A percentile compares a stretch with the other conserved stretches of the same genome.
phyloP scores from a whole-genome alignment of 1,140 invertebrate species.

The Tetramorium simillimum region DNA sequence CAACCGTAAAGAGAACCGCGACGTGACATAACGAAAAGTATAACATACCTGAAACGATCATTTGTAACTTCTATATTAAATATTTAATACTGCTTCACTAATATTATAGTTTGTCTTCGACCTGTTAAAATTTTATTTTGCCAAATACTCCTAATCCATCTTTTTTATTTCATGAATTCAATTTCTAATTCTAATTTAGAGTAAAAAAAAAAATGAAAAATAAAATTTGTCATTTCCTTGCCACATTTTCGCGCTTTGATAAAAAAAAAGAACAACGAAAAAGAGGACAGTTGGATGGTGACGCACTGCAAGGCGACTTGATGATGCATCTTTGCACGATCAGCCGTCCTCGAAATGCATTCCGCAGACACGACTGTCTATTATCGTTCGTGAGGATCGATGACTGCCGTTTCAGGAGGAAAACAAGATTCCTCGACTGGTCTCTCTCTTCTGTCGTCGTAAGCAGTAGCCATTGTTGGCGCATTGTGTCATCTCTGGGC shows the following conservation, averaged over 20 bases:
- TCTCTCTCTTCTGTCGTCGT: constrained; percentile 1
- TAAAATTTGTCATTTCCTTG: not conserved
- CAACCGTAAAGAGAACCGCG: not conserved
- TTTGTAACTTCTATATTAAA: not conserved
- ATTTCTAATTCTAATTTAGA: not conserved
- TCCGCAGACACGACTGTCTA: constrained; percentile 1
- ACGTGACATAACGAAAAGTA: not conserved
- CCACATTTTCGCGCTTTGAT: not conserved
- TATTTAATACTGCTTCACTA: not conserved
- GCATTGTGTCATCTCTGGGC: constrained; percentile 74
- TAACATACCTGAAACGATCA: not conserved
- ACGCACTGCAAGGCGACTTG: not conserved
- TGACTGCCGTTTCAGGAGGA: not conserved
- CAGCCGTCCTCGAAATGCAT: constrained; percentile 49
- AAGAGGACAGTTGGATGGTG: not conserved
- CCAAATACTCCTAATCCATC: not conserved
- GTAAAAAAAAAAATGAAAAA: not conserved
- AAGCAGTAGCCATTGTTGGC: constrained; percentile 64
- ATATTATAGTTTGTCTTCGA: not conserved
- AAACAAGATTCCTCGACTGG: constrained; percentile 18
- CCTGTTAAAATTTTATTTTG: not conserved
- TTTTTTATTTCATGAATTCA: not conserved
- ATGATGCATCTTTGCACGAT: not conserved
- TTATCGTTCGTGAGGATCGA: constrained; percentile 41
- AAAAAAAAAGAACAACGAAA: not conserved